Percentiles rank a stretch among this genome's conserved stretches.
These are phyloP conservation scores for Lithobates sylvaticus DNA, from an alignment of 2,797 vertebrate species.

Conservation along the genomic window DNA sequence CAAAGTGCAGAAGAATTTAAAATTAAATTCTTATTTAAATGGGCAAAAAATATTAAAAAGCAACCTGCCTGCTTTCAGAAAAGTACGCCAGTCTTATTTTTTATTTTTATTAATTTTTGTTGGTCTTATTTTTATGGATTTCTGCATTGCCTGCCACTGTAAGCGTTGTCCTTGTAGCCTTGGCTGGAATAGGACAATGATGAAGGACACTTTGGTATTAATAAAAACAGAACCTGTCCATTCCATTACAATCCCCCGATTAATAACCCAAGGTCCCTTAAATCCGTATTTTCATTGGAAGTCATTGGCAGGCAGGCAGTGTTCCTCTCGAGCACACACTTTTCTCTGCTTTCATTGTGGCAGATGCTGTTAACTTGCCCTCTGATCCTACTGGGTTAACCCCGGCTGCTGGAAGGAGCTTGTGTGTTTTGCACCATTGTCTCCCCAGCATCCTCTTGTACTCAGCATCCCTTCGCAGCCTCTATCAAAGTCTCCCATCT, in stretches of 20 bases:
- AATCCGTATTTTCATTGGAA: slow-evolving; percentile 10
- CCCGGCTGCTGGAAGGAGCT: slow-evolving; percentile 20
- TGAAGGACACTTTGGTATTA: slow-evolving; percentile 24
- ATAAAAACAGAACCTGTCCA: background rate
- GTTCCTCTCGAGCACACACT: background rate
- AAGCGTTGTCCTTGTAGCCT: background rate
- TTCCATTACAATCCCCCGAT: slow-evolving; percentile 10
- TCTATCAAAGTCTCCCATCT: slow-evolving; percentile 71
- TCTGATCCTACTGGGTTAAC: slow-evolving; percentile 30
- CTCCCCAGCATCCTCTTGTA: slow-evolving; percentile 36
- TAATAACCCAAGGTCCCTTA: slow-evolving; percentile 8
- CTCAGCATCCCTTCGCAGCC: slow-evolving; percentile 63
- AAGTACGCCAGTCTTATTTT: background rate
- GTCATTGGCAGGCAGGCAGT: background rate
- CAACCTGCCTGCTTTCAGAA: background rate
- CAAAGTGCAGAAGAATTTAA: too few relatives aligned
- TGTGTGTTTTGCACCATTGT: slow-evolving; percentile 41
- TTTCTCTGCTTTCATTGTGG: background rate
- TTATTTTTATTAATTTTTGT: too few relatives aligned
- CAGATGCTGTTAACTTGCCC: slow-evolving; percentile 11
- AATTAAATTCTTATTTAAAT: too few relatives aligned
- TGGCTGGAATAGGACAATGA: background rate
- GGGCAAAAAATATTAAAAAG: background rate
- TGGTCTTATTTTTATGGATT: background rate
- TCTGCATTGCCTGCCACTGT: background rate